phyloP scores from a whole-genome alignment of 2,797 vertebrate species.

The Poeciliopsis turneri region DNA sequence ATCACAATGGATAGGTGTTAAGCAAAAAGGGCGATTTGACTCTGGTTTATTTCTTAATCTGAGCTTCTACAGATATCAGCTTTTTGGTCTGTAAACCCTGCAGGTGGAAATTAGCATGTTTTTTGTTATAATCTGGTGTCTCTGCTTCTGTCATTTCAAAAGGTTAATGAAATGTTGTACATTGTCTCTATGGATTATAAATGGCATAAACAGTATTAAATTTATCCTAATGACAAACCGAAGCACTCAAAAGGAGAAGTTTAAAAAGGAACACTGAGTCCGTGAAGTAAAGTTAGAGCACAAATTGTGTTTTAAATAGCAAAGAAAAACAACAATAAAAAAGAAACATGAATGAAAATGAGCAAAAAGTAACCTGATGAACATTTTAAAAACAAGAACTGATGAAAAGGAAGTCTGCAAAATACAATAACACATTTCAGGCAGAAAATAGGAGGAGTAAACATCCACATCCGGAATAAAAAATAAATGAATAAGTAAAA shows the following conservation, averaged over 20 bases:
- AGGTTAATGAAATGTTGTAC: too few species aligned
- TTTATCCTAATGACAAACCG: background rate
- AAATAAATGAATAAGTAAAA: too few species aligned
- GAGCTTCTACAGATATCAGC: background rate
- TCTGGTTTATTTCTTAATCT: slow-evolving; percentile 19
- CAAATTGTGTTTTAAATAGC: background rate
- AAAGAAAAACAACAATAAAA: background rate
- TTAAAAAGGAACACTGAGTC: background rate
- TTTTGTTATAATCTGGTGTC: too few species aligned
- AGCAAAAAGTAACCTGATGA: background rate
- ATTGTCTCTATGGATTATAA: too few species aligned
- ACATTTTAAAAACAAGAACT: too few species aligned
- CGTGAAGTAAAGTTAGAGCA: background rate
- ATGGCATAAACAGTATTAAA: too few species aligned
- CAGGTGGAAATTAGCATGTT: background rate
- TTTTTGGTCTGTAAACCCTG: background rate
- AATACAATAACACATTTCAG: too few species aligned
- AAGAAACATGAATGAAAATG: background rate
- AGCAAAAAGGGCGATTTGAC: background rate
- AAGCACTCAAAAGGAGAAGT: background rate
- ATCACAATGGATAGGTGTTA: background rate
- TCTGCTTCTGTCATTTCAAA: too few species aligned
- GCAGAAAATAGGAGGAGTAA: too few species aligned
- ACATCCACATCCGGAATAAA: too few species aligned
- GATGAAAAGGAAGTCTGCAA: too few species aligned